Evolutionary conservation across 2,888 invertebrate species (phyloP).

Genomic region (Stenoptilia bipunctidactyla): DNA sequence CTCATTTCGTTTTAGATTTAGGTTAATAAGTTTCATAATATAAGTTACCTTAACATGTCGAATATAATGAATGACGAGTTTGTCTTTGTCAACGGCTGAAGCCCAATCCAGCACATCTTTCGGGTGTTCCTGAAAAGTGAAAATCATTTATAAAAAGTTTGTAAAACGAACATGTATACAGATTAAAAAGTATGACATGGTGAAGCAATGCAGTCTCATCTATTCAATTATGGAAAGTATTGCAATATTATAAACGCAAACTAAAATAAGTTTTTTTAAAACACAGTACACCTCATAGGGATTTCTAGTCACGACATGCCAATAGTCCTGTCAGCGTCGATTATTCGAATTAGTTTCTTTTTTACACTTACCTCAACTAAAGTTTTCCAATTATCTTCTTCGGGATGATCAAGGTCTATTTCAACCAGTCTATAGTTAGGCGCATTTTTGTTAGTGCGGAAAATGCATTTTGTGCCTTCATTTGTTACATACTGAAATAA

Average conservation of each 20-base stretch:
- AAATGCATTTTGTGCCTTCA: constrained; percentile 83
- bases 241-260: too few species aligned
- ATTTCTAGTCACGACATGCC: too few species aligned
- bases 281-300: too few species aligned
- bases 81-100: constrained; percentile 84
- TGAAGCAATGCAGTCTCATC: too few species aligned
- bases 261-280: too few species aligned
- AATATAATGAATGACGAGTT: constrained; percentile 89
- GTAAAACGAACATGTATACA: too few species aligned
- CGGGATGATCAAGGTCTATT: constrained; percentile 82
- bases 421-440: constrained; percentile 91
- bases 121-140: constrained; percentile 75
- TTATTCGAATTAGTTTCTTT: too few species aligned
- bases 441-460: constrained; percentile 94
- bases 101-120: constrained; percentile 94
- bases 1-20: too few species aligned
- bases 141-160: neutral
- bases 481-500: constrained; percentile 87
- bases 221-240: too few species aligned
- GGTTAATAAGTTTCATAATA: too few species aligned
- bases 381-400: constrained; percentile 84
- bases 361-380: constrained; percentile 78
- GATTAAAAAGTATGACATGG: too few species aligned
- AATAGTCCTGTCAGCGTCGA: too few species aligned
- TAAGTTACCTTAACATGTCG: constrained; percentile 94